These are phyloP conservation scores for Peromyscus californicus DNA, from an alignment of 2,113 vertebrate species.

Conservation along the genomic window DNA sequence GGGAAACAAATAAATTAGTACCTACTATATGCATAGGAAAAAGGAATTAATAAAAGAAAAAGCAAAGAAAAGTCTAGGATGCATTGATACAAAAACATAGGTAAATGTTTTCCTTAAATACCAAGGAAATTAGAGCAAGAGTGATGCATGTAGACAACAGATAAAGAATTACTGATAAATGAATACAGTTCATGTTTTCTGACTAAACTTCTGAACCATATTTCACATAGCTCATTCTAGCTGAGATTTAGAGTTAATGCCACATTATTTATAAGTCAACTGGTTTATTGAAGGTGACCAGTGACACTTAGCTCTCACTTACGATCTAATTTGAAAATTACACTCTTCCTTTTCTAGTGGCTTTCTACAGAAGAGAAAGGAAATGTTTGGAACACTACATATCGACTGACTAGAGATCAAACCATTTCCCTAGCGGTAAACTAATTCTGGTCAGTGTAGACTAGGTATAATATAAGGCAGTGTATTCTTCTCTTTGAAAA, in stretches of 20 bases:
- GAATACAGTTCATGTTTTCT: background rate
- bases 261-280: background rate
- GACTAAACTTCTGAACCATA: constrained; percentile 42
- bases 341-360: background rate
- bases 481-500: constrained; percentile 37
- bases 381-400: background rate
- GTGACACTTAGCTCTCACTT: background rate
- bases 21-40: background rate
- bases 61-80: background rate
- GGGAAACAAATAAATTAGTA: background rate
- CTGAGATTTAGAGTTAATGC: background rate
- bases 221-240: background rate
- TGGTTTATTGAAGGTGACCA: background rate
- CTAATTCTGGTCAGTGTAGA: constrained; percentile 33
- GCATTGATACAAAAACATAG: background rate
- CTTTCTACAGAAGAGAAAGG: background rate
- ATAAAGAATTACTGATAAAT: constrained; percentile 6
- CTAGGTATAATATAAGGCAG: background rate
- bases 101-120: background rate
- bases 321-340: constrained; percentile 49
- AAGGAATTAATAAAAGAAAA: background rate
- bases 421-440: background rate
- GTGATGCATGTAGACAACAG: background rate
- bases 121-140: background rate
- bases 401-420: background rate